Conservation (phyloP, 2,888 invertebrate species). For the Drosophila planitibia region DNA sequence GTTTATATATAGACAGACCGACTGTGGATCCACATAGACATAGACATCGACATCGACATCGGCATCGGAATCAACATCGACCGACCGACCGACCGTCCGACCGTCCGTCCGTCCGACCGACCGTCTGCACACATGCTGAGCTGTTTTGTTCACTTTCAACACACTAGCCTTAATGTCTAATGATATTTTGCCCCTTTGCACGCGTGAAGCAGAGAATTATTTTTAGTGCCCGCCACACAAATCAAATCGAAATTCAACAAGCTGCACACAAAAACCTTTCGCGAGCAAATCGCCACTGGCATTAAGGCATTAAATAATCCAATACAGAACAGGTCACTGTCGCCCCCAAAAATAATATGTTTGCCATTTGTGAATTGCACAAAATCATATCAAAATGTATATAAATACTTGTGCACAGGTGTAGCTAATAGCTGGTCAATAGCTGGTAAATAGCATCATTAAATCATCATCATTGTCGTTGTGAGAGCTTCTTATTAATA, state of each 20-base stretch:
- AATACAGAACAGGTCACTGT: not conserved
- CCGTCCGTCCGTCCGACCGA: not conserved
- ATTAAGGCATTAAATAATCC: conserved; percentile 3
- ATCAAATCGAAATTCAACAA: conserved; percentile 28
- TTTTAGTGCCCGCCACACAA: conserved; percentile 47
- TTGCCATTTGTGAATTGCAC: not conserved
- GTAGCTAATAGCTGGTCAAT: not conserved
- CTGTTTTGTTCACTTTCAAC: conserved; percentile 59
- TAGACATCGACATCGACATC: conserved; percentile 13
- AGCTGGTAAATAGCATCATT: not conserved
- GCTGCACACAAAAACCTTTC: conserved; percentile 16
- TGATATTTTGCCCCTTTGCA: conserved; percentile 61
- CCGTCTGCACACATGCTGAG: conserved; percentile 64
- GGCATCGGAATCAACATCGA: not conserved
- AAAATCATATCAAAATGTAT: not conserved
- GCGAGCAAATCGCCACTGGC: conserved; percentile 28
- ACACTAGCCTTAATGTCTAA: conserved; percentile 61
- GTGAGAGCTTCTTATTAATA: not conserved
- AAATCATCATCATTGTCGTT: not conserved
- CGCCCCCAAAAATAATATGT: not conserved
- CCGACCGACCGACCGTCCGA: not conserved
- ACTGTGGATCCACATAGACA: conserved; percentile 51
- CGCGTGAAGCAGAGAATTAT: conserved; percentile 60
- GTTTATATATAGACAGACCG: conserved; percentile 61
- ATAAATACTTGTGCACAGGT: not conserved